Percentiles rank a stretch among this genome's conserved stretches.
Conservation (phyloP, 2,797 vertebrate species). For the Anolis apletophallus region DNA sequence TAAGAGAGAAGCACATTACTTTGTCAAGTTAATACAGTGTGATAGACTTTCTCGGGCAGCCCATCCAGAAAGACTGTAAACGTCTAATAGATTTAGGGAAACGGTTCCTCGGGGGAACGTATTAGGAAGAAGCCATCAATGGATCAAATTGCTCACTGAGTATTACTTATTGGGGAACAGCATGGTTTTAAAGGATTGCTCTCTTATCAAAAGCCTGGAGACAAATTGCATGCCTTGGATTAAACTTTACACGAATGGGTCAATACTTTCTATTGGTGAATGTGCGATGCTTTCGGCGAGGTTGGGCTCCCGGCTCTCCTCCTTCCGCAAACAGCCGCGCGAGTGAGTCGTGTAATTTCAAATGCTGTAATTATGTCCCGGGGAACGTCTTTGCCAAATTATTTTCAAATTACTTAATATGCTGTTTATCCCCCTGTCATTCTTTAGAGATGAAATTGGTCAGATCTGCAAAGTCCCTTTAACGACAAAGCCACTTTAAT, state of each 20-base stretch:
- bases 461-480: conserved; percentile 57
- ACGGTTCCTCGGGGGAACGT: conserved; percentile 75
- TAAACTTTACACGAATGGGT: conserved; percentile 57
- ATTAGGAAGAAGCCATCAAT: conserved; percentile 72
- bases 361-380: conserved; percentile 63
- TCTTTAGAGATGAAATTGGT: conserved; percentile 60
- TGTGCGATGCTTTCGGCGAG: background rate
- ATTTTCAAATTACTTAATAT: conserved; percentile 59
- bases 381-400: conserved; percentile 58
- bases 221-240: conserved; percentile 68
- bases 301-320: background rate
- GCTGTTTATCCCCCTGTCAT: conserved; percentile 56
- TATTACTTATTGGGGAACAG: conserved; percentile 66
- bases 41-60: conserved; percentile 77
- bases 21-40: conserved; percentile 79
- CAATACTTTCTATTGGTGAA: conserved; percentile 61
- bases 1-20: conserved; percentile 70
- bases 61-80: conserved; percentile 76
- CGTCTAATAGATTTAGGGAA: conserved; percentile 80
- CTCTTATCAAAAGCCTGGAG: conserved; percentile 67
- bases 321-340: conserved; percentile 43
- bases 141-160: conserved; percentile 75
- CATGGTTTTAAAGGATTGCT: conserved; percentile 67
- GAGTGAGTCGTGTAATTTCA: conserved; percentile 59
- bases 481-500: conserved; percentile 60